phyloP scores from a whole-genome alignment of 1,140 invertebrate species.

The Drosophila serrata region DNA sequence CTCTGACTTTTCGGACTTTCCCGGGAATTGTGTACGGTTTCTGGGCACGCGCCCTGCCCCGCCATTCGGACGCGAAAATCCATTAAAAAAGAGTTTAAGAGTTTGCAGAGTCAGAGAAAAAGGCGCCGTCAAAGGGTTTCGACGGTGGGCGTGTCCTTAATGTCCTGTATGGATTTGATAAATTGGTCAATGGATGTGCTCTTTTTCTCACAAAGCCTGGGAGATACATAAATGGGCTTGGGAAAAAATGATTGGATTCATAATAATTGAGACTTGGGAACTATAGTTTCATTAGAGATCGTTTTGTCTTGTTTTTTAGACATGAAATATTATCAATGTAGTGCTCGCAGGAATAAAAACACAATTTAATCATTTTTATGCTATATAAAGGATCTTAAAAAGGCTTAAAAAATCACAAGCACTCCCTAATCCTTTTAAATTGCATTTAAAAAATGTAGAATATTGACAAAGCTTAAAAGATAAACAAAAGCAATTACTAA shows the following conservation, averaged over 20 bases:
- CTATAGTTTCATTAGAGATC: neutral
- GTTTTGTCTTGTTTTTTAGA: neutral
- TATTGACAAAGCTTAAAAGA: neutral
- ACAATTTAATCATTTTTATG: too few species aligned
- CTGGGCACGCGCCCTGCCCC: slow-evolving; percentile 66
- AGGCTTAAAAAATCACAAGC: too few species aligned
- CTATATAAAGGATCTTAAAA: too few species aligned
- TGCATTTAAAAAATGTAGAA: too few species aligned
- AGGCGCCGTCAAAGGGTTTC: slow-evolving; percentile 42
- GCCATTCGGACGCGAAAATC: slow-evolving; percentile 39
- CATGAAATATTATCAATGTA: neutral
- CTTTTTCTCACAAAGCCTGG: slow-evolving; percentile 35
- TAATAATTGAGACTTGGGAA: neutral
- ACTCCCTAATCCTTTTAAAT: too few species aligned
- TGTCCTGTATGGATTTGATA: slow-evolving; percentile 59
- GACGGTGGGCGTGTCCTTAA: slow-evolving; percentile 59
- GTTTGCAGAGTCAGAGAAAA: slow-evolving; percentile 23
- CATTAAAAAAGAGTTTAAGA: slow-evolving; percentile 54
- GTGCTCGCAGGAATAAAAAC: too few species aligned
- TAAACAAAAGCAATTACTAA: neutral
- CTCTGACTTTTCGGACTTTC: slow-evolving; percentile 30
- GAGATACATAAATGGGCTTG: slow-evolving; percentile 18
- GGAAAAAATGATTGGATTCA: slow-evolving; percentile 4
- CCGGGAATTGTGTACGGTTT: slow-evolving; percentile 40
- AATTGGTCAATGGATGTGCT: slow-evolving; percentile 34